Percentiles rank a stretch among this genome's conserved stretches.
phyloP scores from a whole-genome alignment of 1,140 invertebrate species.

The Dendroctonus ponderosae region DNA sequence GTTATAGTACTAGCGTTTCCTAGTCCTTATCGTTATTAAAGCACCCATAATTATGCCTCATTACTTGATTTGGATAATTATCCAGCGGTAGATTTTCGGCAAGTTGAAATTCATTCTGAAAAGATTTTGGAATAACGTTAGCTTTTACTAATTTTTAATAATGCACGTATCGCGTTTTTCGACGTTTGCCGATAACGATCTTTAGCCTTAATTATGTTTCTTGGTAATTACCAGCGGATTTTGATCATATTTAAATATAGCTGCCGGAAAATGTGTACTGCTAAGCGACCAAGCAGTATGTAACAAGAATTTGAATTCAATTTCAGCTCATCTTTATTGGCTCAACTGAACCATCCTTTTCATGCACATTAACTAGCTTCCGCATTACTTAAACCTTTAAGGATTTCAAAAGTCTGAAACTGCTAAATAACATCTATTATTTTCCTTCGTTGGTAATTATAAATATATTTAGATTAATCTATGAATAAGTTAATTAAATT shows the following conservation, averaged over 20 bases:
- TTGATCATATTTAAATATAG: conserved; percentile 5
- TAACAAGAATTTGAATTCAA: not conserved
- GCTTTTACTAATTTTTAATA: conserved; percentile 27
- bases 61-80: conserved; percentile 25
- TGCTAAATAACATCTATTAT: not conserved
- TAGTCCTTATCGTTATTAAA: not conserved
- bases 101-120: conserved; percentile 20
- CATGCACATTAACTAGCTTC: not conserved
- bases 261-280: not conserved
- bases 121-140: conserved; percentile 1
- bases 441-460: not conserved
- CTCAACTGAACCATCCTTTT: not conserved
- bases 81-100: conserved; percentile 11
- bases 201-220: conserved; percentile 24
- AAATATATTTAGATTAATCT: conserved; percentile 14
- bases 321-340: not conserved
- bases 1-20: too few relatives aligned
- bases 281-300: not conserved
- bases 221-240: conserved; percentile 21
- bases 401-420: not conserved
- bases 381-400: too few relatives aligned
- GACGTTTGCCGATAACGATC: conserved; percentile 20
- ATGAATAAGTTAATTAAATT: conserved; percentile 15
- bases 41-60: conserved; percentile 4
- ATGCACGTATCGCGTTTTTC: conserved; percentile 29